phyloP scores from a whole-genome alignment of 2,797 vertebrate genomes.

The Phaenicophaeus curvirostris region DNA sequence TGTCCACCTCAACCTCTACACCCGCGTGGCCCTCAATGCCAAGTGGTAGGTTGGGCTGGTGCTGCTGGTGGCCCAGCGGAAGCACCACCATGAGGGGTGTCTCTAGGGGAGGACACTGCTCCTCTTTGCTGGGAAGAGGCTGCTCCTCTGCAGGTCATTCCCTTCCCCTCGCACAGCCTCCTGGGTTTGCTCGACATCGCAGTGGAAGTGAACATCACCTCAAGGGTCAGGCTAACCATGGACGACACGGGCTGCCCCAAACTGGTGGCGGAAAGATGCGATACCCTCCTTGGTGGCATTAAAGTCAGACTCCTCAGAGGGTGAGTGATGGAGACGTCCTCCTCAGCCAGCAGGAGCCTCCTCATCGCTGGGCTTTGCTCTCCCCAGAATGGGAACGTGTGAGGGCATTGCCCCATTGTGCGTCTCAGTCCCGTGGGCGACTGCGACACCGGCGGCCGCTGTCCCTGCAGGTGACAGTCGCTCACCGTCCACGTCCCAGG shows the following conservation, averaged over 20 bases:
- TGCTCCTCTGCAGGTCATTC: neutral
- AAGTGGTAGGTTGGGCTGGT: neutral
- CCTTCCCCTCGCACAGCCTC: conserved; percentile 18
- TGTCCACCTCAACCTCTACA: conserved; percentile 57
- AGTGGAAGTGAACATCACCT: conserved; percentile 71
- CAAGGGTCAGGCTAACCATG: conserved; percentile 70
- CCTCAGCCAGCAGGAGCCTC: neutral
- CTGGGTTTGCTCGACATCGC: conserved; percentile 69
- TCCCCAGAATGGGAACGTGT: fast-evolving
- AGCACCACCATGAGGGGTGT: fast-evolving
- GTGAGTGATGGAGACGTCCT: neutral
- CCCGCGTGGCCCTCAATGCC: conserved; percentile 48
- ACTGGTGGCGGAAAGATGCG: conserved; percentile 66
- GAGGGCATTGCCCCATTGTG: neutral
- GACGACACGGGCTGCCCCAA: conserved; percentile 46
- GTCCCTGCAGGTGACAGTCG: neutral
- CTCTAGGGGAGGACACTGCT: fast-evolving
- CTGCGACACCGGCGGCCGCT: fast-evolving
- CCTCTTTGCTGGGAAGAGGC: fast-evolving
- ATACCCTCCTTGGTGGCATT: conserved; percentile 63
- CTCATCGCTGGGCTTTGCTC: fast-evolving
- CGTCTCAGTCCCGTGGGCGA: fast-evolving
- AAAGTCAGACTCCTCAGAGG: conserved; percentile 68
- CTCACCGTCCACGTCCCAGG: fast-evolving
- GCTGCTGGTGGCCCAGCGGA: neutral